Percentiles rank a stretch among this genome's conserved stretches.
These are phyloP conservation scores for Corbicula japonica DNA, from an alignment of 2,888 invertebrate species.

Conservation along the genomic window DNA sequence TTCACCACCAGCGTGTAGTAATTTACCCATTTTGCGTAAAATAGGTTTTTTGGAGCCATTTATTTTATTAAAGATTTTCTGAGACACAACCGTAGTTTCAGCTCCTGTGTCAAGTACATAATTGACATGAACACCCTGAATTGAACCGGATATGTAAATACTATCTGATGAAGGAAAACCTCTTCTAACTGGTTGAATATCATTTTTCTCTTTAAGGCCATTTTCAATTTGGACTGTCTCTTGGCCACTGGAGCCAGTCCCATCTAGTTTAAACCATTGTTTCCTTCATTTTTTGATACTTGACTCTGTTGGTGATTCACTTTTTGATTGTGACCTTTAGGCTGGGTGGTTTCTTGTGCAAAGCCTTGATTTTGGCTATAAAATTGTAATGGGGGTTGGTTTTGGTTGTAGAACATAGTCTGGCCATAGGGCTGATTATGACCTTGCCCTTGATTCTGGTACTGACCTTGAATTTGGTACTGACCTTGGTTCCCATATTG, in stretches of 20 bases:
- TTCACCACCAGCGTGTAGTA: conserved; percentile 35
- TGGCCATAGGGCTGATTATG: too few species aligned
- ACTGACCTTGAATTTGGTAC: too few species aligned
- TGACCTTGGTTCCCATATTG: too few species aligned
- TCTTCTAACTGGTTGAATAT: conserved; percentile 8
- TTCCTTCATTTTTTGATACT: too few species aligned
- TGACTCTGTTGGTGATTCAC: too few species aligned
- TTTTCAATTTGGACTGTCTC: conserved; percentile 29
- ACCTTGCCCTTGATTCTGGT: too few species aligned
- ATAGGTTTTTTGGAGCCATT: not conserved
- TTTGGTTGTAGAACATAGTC: too few species aligned
- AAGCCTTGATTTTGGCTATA: too few species aligned
- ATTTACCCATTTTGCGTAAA: conserved; percentile 25
- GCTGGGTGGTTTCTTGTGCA: too few species aligned
- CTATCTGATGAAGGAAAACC: conserved; percentile 31
- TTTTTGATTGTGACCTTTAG: too few species aligned
- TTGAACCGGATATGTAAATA: conserved; percentile 25
- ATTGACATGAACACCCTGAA: conserved; percentile 15
- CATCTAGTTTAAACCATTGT: conserved; percentile 48
- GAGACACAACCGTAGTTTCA: conserved; percentile 19
- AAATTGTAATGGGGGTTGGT: too few species aligned
- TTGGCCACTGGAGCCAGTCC: conserved; percentile 36
- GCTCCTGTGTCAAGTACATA: conserved; percentile 39
- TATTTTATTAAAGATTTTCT: conserved; percentile 30
- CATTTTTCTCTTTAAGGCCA: conserved; percentile 4